Base-by-base conservation (phyloP, 2,888 invertebrate genomes). In the Ormyrus pomaceus region DNA sequence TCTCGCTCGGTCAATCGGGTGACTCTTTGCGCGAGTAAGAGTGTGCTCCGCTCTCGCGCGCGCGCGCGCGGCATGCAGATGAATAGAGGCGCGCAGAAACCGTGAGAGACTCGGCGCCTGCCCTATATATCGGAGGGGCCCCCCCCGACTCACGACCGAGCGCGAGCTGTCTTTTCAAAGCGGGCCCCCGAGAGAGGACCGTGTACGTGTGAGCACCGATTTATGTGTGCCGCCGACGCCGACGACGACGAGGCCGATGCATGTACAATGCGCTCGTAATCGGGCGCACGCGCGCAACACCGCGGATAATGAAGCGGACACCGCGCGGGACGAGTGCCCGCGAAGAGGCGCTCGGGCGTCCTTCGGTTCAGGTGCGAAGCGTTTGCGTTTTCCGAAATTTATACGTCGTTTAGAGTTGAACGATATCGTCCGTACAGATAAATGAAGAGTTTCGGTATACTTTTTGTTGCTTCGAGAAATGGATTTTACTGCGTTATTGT, bases 1-100 rank as follows among this genome's bases (percentile, higher is more conserved):
- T 9, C 11, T 34, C 34, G 34, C 34, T 34, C 34, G 59, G 61
- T n/a, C 13, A 45, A 9, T 62, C 10, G 10, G 34, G 34, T 6
- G 45, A 10, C 6, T 9, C 46, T 34, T 45, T 7, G 10, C 61
- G 70, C 62, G 68, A 77, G 81, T 77, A 83, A 74, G 79, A 80
- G 80, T 79, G 84, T 34, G 53, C 66, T 13, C 13, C 55, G 64
- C 62, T 59, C 46, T 48, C 34, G 56, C n/a, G 45, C 34, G 34
- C 34, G 34, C 34, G 56, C n/a, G 45, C 34, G 34, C 34, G 34
- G 86, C 87, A 90, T 90, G 89, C 88, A 90, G 90, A 90, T 90
- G 89, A 89, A 90, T 89, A 89, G 34, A 34, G 34, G 89, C 86
- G 88, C 89, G 88, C 89, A 86, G 87, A 90, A 89, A 90, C 88